A percentile compares a stretch with the other conserved stretches of the same genome.
Evolutionary conservation across 2,113 vertebrate species (phyloP).

Genomic region (Gobiocypris rarus): DNA sequence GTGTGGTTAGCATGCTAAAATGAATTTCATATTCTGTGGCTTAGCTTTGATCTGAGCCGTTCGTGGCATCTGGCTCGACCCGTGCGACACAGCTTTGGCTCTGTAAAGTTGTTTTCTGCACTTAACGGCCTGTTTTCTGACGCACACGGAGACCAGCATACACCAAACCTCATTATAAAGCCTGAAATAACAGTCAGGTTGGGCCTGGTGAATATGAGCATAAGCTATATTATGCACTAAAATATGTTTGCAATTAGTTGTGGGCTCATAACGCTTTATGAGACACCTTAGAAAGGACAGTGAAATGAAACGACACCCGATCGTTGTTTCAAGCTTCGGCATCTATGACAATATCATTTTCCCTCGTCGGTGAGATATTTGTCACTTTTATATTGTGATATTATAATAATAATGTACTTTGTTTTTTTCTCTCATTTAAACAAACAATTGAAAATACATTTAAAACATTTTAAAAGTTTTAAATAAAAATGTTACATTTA

Average conservation of each 20-base stretch:
- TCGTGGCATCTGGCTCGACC: conserved; percentile 6
- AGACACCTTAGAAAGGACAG: neutral
- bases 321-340: neutral
- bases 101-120: conserved; percentile 29
- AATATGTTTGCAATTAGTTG: conserved; percentile 18
- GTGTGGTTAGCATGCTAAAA: conserved; percentile 30
- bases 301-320: neutral
- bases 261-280: neutral
- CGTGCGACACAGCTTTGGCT: conserved; percentile 5
- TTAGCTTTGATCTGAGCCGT: conserved; percentile 30
- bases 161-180: conserved; percentile 22
- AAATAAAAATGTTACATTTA: no score
- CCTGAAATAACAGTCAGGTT: conserved; percentile 17
- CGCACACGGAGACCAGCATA: conserved; percentile 16
- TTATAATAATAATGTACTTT: no score
- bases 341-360: neutral
- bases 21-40: conserved; percentile 10
- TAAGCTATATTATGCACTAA: neutral
- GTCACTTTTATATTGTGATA: no score
- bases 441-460: no score
- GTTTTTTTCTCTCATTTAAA: no score
- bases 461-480: no score
- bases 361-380: no score
- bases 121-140: conserved; percentile 24
- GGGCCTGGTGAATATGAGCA: neutral